A percentile compares a stretch with the other conserved stretches of the same genome.
These are phyloP conservation scores for Hippocampus abdominalis DNA, from an alignment of 2,113 vertebrate species.

Conservation along the genomic window DNA sequence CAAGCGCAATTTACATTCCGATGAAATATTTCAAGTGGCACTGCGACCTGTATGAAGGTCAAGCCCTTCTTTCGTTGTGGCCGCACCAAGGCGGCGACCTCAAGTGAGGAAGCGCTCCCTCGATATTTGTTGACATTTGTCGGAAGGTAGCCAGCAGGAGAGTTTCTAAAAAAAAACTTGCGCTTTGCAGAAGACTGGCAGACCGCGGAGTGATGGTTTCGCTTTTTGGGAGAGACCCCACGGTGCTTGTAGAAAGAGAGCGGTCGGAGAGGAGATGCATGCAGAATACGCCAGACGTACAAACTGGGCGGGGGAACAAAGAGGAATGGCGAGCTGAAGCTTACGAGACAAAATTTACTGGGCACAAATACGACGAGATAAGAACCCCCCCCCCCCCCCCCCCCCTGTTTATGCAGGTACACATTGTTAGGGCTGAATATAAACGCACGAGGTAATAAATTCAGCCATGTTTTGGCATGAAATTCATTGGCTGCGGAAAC, in stretches of 20 bases:
- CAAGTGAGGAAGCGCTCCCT: constrained; percentile 61
- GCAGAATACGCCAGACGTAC: constrained; percentile 49
- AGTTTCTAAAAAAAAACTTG: too few relatives aligned
- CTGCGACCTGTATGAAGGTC: constrained; percentile 47
- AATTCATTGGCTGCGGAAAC: constrained; percentile 27
- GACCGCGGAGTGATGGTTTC: constrained; percentile 64
- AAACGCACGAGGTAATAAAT: constrained; percentile 21
- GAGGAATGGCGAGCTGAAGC: constrained; percentile 47
- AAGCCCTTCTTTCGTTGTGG: constrained; percentile 47
- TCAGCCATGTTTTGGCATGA: constrained; percentile 19
- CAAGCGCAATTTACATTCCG: background rate
- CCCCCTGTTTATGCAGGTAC: background rate
- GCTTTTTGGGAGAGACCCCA: constrained; percentile 61
- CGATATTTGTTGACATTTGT: constrained; percentile 72
- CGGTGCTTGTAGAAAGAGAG: constrained; percentile 44
- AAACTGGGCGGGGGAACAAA: constrained; percentile 36
- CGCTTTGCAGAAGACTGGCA: too few relatives aligned
- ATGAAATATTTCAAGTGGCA: constrained; percentile 40
- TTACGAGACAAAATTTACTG: constrained; percentile 34
- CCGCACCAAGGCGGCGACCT: constrained; percentile 58
- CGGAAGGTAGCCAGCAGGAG: constrained; percentile 54
- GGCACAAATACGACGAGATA: constrained; percentile 42
- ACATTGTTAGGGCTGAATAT: constrained; percentile 17
- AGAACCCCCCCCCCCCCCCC: constrained; percentile 24
- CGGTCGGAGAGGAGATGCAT: constrained; percentile 35